Evolutionary conservation across 2,113 vertebrate genomes (phyloP).

Genomic region (Paraplagusia blochii): DNA sequence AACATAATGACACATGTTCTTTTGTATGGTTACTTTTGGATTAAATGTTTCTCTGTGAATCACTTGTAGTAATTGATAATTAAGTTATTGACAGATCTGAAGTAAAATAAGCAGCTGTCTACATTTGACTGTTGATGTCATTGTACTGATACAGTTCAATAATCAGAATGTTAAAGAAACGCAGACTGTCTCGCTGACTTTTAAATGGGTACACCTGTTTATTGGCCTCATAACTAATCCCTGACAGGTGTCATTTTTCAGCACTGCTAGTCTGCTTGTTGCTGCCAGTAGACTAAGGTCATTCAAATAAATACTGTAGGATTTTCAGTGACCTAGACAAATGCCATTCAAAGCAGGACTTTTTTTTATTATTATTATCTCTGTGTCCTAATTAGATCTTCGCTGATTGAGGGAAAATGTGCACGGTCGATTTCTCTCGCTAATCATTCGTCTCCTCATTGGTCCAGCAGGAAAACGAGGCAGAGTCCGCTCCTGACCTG

Average conservation of each 20-base stretch:
- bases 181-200: not conserved
- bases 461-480: conserved; percentile 96
- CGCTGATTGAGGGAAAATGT: conserved; percentile 1
- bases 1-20: not conserved
- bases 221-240: conserved; percentile 27
- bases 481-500: conserved; percentile 99
- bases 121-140: not conserved
- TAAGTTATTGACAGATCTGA: too few species aligned
- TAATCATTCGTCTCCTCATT: conserved; percentile 80
- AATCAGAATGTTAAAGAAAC: not conserved
- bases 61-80: too few species aligned
- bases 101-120: not conserved
- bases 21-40: too few species aligned
- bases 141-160: not conserved
- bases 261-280: conserved; percentile 18
- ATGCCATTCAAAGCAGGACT: not conserved
- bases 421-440: conserved; percentile 1
- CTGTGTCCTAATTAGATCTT: not conserved
- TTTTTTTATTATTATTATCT: not conserved
- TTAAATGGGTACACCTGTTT: conserved; percentile 20
- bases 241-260: conserved; percentile 43
- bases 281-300: conserved; percentile 31
- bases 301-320: conserved; percentile 16
- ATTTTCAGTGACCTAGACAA: conserved; percentile 3
- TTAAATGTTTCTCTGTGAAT: too few species aligned